Base-by-base conservation (phyloP, 2,888 invertebrate species). In the Ariolimax columbianus region DNA sequence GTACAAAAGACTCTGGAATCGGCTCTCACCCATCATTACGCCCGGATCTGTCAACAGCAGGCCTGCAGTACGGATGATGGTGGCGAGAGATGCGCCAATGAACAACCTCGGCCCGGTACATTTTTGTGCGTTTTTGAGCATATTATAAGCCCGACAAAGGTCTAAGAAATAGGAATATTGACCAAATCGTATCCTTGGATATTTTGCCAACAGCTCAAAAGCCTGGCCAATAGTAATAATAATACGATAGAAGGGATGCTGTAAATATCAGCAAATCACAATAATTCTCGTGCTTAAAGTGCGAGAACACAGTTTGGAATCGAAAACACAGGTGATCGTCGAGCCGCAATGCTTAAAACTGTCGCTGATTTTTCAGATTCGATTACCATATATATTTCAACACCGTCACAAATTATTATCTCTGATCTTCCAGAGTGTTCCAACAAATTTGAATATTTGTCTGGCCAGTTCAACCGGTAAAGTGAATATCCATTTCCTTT, bases 111-210 rank as follows among this genome's bases (percentile, higher is more conserved):
- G 36, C 72, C 66, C 30, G 66, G 79, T 79, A 68, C 79, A 55
- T 79, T 68, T 79, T 79, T 66, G 79, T 68, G 79, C 43, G 79
- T 36, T 63, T 79, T 66, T 66, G 47, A 79, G 79, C 40, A 68
- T 66, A 79, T 79, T 79, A 79, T 79, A 79, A 66, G 47, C 79
- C 19, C 79, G 79, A 79, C 79, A 79, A 79, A 79, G 68, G 79
- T 79, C 79, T 79, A 47, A 66, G 68, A 79, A 79, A 79, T 68
- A 79, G 79, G 47, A 47, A 55, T 79, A 79, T 79, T 63, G 79
- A 47, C 40, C 47, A 30, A 40, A 23, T 66, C 43, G 30, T 43
- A 11, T 11, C 6, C 40, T 6, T n/a, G 66, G 68, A 43, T 79
- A 40, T 79, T 79, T 43, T 43, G 79, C 79, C 77, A 79, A 66